Base-by-base conservation (phyloP, 2,797 vertebrate genomes). In the Graptemys geographica region DNA sequence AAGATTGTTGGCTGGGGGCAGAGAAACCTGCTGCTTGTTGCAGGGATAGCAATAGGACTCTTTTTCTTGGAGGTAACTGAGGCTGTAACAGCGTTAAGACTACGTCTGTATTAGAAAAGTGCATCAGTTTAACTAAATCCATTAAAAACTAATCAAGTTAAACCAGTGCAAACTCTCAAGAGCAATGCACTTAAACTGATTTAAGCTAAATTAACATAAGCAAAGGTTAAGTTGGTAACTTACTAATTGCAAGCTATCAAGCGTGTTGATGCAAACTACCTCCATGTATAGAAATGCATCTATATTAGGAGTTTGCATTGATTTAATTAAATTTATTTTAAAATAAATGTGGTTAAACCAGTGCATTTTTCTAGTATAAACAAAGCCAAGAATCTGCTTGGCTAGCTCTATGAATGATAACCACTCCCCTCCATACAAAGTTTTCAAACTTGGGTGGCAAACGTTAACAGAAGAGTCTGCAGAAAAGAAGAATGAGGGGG, bases 11-110 rank as follows among this genome's bases (percentile, higher is more conserved):
- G 81, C 69, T 99, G 99, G 98, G 96, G 98, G 47, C 96, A 97
- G 44, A 97, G 96, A 88, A 98, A 99, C 96, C 98, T 99, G 88
- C 89, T 98, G 84, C 95, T 99, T 95, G 97, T 98, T 83, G 98
- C 95, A 9, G 98, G 98, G 1, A 96, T 99, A 88, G 98, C 98
- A 0, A 93, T 65, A 0, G 97, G 98, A 11, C 97, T 99, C 41
- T 98, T 99, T 81, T 89, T 96, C 51, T 87, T 98, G 12, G 98
- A 98, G 97, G 95, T 96, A 78, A 78, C 41, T 49, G 44, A 78
- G 41, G 27, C 74, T 78, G 41, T 72, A 28, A 78, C 74, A 47
- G 27, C 12, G 16, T 44, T 44, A 78, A 49, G 74, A 13, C 27
- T 47, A 12, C 28, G 25, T 76, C 41, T 41, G 37, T 41, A 44